Percentiles rank a stretch among this genome's conserved stretches.
Evolutionary conservation across 23 tunicate genomes (phyloP).

Genomic region (Ciona savignyi): DNA sequence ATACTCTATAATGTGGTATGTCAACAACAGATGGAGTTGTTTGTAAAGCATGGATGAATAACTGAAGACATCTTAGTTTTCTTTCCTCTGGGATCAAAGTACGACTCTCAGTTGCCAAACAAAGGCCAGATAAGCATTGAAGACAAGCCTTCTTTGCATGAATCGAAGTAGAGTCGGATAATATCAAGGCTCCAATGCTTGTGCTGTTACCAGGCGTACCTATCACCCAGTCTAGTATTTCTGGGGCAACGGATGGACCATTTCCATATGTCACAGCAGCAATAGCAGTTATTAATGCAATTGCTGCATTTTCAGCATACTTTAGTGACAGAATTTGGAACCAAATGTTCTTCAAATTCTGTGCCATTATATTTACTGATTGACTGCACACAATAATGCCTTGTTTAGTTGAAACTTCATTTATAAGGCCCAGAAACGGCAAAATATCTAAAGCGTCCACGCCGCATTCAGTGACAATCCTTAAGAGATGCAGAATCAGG

Average conservation of each 20-base stretch:
- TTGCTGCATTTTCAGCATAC: neutral
- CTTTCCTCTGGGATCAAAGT: slow-evolving; percentile 28
- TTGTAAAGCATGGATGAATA: slow-evolving; percentile 61
- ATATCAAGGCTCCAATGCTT: neutral
- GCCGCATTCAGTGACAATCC: slow-evolving; percentile 19
- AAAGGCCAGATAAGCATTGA: slow-evolving; percentile 51
- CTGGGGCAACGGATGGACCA: slow-evolving; percentile 69
- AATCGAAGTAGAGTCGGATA: slow-evolving; percentile 6
- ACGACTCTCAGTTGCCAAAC: slow-evolving; percentile 40
- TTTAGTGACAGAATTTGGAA: slow-evolving; percentile 12
- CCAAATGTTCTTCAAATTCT: slow-evolving; percentile 40
- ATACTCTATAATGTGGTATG: slow-evolving; percentile 14
- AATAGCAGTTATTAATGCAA: slow-evolving; percentile 22
- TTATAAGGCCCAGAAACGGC: slow-evolving; percentile 17
- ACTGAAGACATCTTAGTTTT: slow-evolving; percentile 33
- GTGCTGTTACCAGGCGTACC: slow-evolving; percentile 10
- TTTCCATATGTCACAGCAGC: slow-evolving; percentile 70
- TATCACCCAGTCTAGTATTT: slow-evolving; percentile 41
- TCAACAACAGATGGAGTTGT: slow-evolving; percentile 5
- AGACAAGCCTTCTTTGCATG: slow-evolving; percentile 25
- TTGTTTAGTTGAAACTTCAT: slow-evolving; percentile 51
- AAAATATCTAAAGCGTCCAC: slow-evolving; percentile 8
- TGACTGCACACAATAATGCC: slow-evolving; percentile 31
- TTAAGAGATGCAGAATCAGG: slow-evolving; percentile 24
- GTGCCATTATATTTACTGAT: slow-evolving; percentile 51